Base-by-base conservation (phyloP, 2,888 invertebrate genomes). In the Copidosoma aretas region DNA sequence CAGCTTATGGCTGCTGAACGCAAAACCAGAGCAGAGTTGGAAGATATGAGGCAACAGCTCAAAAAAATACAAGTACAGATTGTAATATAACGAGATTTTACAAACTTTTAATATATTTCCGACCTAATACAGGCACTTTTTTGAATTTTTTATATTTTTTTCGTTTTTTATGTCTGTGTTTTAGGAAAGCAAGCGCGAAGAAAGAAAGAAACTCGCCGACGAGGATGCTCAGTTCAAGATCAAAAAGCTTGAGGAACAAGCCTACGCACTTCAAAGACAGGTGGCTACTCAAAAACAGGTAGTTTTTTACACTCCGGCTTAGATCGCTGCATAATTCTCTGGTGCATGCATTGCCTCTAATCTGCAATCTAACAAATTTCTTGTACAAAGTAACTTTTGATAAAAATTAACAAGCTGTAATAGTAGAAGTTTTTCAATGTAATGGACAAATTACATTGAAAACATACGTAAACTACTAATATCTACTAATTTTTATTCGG, bases 1-100 rank as follows among this genome's bases (percentile, higher is more conserved):
- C 95, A 95, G 85, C 87, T 97, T 67, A 96, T 97, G 97, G 95
- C 96, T 0, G 92, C 93, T 0, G 97, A 98, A 84, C 91, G 96
- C 78, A 96, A 96, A 85, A 89, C 93, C 1, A 85, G 95, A 32
- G 92, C 93, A 64, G 97, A 98, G 82, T 87, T 95, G 0, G 97
- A 97, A 71, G 97, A 97, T 74, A 87, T 95, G 66, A 89, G 92
- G 0, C 91, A 91, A 79, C 93, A 93, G 80, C 87, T 95, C 53
- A 95, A 94, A 82, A 93, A 94, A 85, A 89, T 93, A 76, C 93
- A 93, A 87, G 91, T 91, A 73, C 63, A 62, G 65, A 59, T 41
- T 59, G 39, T 52, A n/a, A 49, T 10, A 52, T 15, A 39, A 58
- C 53, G n/a, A 46, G 32, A 43, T 64, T 24, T 53, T 17, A 14